Percentiles rank a stretch among this genome's conserved stretches.
phyloP scores from a whole-genome alignment of 2,113 vertebrate species.

The Pimephales promelas region DNA sequence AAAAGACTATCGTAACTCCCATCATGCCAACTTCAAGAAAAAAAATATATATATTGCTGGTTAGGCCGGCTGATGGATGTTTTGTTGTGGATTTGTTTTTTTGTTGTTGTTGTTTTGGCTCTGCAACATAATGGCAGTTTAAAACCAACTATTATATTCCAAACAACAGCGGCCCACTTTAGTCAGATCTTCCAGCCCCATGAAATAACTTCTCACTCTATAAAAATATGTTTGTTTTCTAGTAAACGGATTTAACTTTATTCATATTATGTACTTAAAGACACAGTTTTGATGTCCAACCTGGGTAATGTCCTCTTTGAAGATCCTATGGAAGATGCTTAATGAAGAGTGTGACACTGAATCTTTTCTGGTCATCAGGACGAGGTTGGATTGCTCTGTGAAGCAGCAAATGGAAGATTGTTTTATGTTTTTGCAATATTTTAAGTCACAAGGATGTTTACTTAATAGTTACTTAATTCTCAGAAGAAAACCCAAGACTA shows the following conservation, averaged over 20 bases:
- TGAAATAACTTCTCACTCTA: not conserved
- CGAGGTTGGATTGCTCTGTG: conserved; percentile 85
- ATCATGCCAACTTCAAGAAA: too few relatives aligned
- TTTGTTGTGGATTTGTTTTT: not conserved
- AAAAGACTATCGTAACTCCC: too few relatives aligned
- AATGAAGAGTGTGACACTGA: conserved; percentile 65
- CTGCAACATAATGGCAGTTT: not conserved
- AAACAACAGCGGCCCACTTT: not conserved
- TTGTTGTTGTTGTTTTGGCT: not conserved
- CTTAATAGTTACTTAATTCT: too few relatives aligned
- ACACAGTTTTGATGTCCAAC: conserved; percentile 57
- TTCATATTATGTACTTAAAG: conserved; percentile 13
- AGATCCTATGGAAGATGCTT: conserved; percentile 80
- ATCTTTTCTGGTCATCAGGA: conserved; percentile 81
- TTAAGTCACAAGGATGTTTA: not conserved
- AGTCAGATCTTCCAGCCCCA: not conserved
- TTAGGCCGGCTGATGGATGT: not conserved
- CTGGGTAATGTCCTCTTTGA: conserved; percentile 81
- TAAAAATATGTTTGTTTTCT: not conserved
- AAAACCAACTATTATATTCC: not conserved
- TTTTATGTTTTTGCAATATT: not conserved
- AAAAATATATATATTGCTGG: not conserved
- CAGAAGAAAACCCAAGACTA: too few relatives aligned
- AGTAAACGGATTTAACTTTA: not conserved
- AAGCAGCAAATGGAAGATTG: conserved; percentile 10